phyloP scores from a whole-genome alignment of 2,113 vertebrate genomes.

The Neotragus pygmaeus region DNA sequence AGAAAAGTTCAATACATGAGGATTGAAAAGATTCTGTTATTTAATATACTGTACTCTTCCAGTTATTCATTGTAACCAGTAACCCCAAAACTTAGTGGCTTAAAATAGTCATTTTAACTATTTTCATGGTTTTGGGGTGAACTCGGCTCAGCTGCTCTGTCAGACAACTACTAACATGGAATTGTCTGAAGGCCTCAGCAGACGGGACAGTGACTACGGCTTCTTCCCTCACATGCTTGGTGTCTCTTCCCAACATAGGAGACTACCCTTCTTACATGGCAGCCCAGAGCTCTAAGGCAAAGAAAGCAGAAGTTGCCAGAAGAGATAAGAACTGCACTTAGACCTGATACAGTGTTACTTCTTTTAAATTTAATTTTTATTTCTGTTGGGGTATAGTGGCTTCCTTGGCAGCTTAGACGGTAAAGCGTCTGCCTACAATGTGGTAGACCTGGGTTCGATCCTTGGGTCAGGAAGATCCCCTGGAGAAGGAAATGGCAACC shows the following conservation, averaged over 20 bases:
- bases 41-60: neutral
- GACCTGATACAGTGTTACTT: neutral
- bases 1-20: neutral
- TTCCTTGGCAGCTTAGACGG: too few species aligned
- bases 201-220: neutral
- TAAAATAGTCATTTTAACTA: neutral
- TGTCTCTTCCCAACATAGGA: neutral
- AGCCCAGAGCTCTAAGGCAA: neutral
- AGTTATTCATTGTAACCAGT: neutral
- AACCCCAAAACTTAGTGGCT: neutral
- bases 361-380: neutral
- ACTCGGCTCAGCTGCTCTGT: neutral
- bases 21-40: neutral
- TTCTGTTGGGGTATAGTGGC: neutral
- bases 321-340: neutral
- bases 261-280: neutral
- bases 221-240: neutral
- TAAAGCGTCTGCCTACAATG: too few species aligned
- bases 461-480: too few species aligned
- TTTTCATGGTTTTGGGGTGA: neutral
- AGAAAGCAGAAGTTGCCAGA: neutral
- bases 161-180: neutral
- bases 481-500: too few species aligned
- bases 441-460: too few species aligned
- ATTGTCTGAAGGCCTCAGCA: neutral